Evolutionary conservation across 2,797 vertebrate genomes (phyloP), one percentile per base, ranked within the genome.

Genomic region (Nyctalus aviator): DNA sequence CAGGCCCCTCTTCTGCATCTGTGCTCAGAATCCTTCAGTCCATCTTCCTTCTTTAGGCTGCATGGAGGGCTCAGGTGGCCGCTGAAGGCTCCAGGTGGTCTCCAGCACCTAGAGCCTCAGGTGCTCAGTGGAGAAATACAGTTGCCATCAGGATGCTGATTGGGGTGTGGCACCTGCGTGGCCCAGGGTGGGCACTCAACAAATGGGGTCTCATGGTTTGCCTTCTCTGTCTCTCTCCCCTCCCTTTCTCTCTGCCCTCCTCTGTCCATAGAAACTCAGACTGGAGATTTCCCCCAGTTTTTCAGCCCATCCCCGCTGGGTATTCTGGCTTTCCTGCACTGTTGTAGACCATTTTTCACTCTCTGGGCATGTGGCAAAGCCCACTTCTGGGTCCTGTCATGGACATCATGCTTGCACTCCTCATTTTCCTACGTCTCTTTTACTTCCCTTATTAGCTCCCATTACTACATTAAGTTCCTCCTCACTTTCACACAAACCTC

Each of bases 281-380:
- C 1, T 59, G 41, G 59, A 84, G 55, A 3, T 8, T 13, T 10
- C 12, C 57, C 21, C 3, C 48, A 11, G 2, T 9, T 64, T 84
- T 84, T 35, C 32, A 69, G 23, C 20, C 55, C 8, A 17, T 35
- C 48, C n/a, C 32, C 2, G 21, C 44, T 10, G 23, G 18, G 30
- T 30, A 8, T 15, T 32, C 3, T 0, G 27, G 71, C 48, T 30
- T 82, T 30, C 17, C 11, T 3, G 0, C 18, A 2, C 27, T 8
- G 0, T 20, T 0, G 2, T 1, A 11, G 25, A 12, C 8, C 21
- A 1, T 20, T 21, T 79, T 11, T 53, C 37, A 20, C 2, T 0
- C 2, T 0, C 7, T 12, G 84, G 68, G 37, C 21, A 20, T 0
- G 0, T 1, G 32, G 55, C 8, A 30, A 21, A 78, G 23, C 11